These are phyloP conservation scores for Pangasius djambal DNA, from an alignment of 2,797 vertebrate genomes.

Conservation along the genomic window DNA sequence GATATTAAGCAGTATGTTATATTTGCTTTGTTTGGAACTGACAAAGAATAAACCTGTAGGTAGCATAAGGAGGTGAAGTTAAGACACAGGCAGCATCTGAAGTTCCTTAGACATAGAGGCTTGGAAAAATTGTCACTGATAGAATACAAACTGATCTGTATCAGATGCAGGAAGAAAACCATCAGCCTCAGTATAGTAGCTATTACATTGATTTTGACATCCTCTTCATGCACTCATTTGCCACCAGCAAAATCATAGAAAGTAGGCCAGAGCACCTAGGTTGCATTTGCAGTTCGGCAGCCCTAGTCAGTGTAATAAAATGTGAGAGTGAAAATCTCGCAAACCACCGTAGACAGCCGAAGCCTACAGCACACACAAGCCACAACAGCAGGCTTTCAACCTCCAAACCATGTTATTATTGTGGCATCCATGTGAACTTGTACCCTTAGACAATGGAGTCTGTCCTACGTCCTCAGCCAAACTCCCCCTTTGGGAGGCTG, in stretches of 20 bases:
- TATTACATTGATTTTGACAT: constrained; percentile 70
- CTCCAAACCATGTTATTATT: constrained; percentile 38
- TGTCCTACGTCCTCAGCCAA: constrained; percentile 62
- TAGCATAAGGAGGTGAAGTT: not conserved
- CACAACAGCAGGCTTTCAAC: constrained; percentile 42
- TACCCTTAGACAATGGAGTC: constrained; percentile 64
- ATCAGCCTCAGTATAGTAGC: constrained; percentile 57
- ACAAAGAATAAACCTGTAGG: not conserved
- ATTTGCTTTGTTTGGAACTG: not conserved
- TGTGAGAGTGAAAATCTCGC: constrained; percentile 52
- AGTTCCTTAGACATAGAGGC: not conserved
- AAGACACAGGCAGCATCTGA: not conserved
- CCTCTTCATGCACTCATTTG: constrained; percentile 45
- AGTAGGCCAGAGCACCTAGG: constrained; percentile 52
- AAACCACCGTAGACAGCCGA: not conserved
- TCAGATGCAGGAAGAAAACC: constrained; percentile 53
- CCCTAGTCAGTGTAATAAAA: constrained; percentile 34
- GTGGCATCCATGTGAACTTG: constrained; percentile 58
- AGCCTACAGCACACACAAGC: constrained; percentile 44
- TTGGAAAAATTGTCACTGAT: not conserved
- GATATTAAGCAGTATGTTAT: not conserved
- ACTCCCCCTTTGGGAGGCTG: constrained; percentile 69
- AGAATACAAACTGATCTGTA: constrained; percentile 47
- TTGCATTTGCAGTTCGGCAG: constrained; percentile 41
- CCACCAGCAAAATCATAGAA: constrained; percentile 55